phyloP scores from a whole-genome alignment of 2,888 invertebrate genomes.

The Eupithecia abbreviata region DNA sequence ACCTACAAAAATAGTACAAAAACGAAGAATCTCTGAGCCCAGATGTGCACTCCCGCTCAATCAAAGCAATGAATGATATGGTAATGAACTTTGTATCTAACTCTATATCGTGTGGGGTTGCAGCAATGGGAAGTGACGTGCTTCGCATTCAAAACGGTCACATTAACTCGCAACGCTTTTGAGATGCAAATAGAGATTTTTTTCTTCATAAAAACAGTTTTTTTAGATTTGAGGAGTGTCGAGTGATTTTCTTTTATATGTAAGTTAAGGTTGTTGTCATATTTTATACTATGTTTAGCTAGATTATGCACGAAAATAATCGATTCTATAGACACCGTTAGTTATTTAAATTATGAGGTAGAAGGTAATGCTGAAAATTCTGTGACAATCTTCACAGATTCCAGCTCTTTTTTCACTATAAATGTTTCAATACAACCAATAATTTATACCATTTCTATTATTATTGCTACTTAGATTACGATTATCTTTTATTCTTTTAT shows the following conservation, averaged over 20 bases:
- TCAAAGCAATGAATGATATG: slow-evolving; percentile 13
- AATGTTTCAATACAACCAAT: no score
- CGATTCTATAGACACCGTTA: no score
- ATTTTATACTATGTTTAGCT: background rate
- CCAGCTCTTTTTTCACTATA: no score
- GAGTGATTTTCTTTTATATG: slow-evolving; percentile 71
- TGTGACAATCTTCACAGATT: no score
- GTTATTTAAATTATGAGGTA: no score
- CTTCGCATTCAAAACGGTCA: slow-evolving; percentile 72
- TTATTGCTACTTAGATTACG: background rate
- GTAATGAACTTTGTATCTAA: slow-evolving; percentile 41
- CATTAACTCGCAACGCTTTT: slow-evolving; percentile 79
- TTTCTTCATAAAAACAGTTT: slow-evolving; percentile 76
- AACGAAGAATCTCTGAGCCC: background rate
- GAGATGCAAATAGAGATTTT: slow-evolving; percentile 79
- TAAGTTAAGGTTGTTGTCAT: slow-evolving; percentile 27
- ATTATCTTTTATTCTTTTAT: no score
- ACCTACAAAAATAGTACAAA: background rate
- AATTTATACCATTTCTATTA: background rate
- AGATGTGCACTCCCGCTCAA: slow-evolving; percentile 9
- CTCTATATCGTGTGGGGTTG: slow-evolving; percentile 52
- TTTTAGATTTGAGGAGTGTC: slow-evolving; percentile 76
- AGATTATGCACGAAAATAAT: no score
- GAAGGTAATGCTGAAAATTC: no score
- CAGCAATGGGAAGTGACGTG: slow-evolving; percentile 73